Evolutionary conservation across 2,888 invertebrate species (phyloP), one percentile per base, ranked within the genome.

Genomic region (Leucophora obtusa): DNA sequence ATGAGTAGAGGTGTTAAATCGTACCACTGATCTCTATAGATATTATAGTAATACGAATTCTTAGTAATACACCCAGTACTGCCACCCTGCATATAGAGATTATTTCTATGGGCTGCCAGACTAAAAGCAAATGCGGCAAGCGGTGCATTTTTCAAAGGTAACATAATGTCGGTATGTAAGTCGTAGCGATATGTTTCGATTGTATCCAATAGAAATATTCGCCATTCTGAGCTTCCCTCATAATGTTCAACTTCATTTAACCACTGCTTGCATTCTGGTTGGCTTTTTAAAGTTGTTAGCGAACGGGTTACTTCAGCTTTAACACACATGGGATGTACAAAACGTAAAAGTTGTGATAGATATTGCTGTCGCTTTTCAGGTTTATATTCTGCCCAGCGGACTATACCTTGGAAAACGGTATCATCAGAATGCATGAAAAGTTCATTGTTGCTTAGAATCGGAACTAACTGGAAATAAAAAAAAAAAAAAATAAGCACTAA

Each of bases 151-250:
- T 79, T 83, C 17, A 87, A 62, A 17, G 83, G 62, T 47, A 82
- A 77, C 65, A 85, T 82, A 7, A 80, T 81, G 14, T 84, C 83
- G 5, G 84, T 82, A 18, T 77, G 69, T n/a, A 86, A 28, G 70
- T 85, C 85, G 63, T 83, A 86, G 35, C 84, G 82, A 50, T 83
- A 82, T 47, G 87, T 79, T 58, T 86, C 85, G 0, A 87, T 86
- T 84, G 87, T 87, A 56, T 87, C 87, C 18, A 87, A 79, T 15
- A 87, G 80, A 83, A 86, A 87, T n/a, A 87, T 84, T 18, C 84
- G 85, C 86, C 86, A 87, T 10, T 86, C 85, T 53, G 83, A 70
- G 14, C 79, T 82, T 51, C 77, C 83, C 9, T 79, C 78, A 47
- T 83, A 83, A 7, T 84, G 82, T 28, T 82, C 72, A 17, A 85